phyloP scores from a whole-genome alignment of 2,888 invertebrate genomes.

The Tricholauxania praeusta region DNA sequence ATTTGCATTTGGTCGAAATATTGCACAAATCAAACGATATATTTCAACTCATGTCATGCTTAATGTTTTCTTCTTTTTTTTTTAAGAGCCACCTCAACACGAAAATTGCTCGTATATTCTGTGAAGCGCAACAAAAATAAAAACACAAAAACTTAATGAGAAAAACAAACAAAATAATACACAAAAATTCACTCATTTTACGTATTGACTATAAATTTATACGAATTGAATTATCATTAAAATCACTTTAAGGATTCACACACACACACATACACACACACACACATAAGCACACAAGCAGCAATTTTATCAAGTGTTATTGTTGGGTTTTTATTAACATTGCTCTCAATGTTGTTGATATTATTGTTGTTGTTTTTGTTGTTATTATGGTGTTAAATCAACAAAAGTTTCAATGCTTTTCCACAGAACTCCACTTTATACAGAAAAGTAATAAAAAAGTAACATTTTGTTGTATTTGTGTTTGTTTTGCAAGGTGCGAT shows the following conservation, averaged over 20 bases:
- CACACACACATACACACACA: background rate
- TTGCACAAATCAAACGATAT: too few relatives aligned
- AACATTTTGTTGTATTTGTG: background rate
- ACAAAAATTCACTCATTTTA: background rate
- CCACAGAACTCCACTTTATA: background rate
- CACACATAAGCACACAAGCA: too few relatives aligned
- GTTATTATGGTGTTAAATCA: constrained; percentile 1
- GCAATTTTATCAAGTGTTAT: too few relatives aligned
- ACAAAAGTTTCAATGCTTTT: background rate
- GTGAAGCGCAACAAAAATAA: background rate
- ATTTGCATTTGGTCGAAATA: too few relatives aligned
- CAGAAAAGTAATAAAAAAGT: constrained; percentile 2
- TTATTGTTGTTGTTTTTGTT: background rate
- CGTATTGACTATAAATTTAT: constrained; percentile 8
- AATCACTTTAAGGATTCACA: constrained; percentile 24
- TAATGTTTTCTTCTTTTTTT: too few relatives aligned
- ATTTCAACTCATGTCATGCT: too few relatives aligned
- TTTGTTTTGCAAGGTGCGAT: background rate
- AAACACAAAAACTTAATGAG: background rate
- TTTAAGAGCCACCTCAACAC: background rate
- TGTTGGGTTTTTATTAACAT: too few relatives aligned
- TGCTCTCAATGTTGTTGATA: background rate
- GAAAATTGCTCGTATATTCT: background rate
- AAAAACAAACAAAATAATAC: constrained; percentile 9
- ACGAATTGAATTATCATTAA: constrained; percentile 17